phyloP scores from a whole-genome alignment of 2,888 invertebrate genomes.

The Troglohyphantes excavatus region DNA sequence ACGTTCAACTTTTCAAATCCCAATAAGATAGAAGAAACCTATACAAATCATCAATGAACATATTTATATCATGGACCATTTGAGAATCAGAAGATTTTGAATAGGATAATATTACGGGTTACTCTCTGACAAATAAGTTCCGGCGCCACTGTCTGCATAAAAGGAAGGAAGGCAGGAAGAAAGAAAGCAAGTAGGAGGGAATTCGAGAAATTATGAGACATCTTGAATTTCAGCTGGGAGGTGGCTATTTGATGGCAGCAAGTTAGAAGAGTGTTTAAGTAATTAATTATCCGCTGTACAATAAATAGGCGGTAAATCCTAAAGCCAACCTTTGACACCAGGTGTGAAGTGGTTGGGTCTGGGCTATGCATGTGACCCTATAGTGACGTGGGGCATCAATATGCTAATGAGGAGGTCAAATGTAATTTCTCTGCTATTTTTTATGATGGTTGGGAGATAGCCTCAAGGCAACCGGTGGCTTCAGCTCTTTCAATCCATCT shows the following conservation, averaged over 20 bases:
- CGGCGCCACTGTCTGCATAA: too few species aligned
- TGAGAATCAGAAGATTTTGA: too few species aligned
- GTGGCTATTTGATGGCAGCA: too few species aligned
- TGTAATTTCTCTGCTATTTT: not conserved
- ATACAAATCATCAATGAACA: too few species aligned
- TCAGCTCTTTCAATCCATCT: not conserved
- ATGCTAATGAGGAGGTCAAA: constrained; percentile 51
- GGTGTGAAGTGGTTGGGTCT: constrained; percentile 53
- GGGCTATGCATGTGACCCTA: constrained; percentile 41
- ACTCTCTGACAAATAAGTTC: too few species aligned
- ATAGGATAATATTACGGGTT: too few species aligned
- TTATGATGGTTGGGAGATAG: too few species aligned
- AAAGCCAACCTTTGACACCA: constrained; percentile 58
- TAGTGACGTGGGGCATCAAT: constrained; percentile 34
- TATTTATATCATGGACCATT: too few species aligned
- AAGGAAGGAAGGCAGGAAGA: too few species aligned
- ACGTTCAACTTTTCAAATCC: too few species aligned
- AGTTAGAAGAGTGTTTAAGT: constrained; percentile 42
- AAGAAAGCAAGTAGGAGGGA: not conserved
- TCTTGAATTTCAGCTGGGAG: not conserved
- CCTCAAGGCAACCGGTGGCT: not conserved
- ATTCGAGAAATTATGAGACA: not conserved
- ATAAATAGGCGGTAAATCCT: constrained; percentile 60
- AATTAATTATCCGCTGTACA: constrained; percentile 52
- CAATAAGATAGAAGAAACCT: too few species aligned